Evolutionary conservation across 2,113 vertebrate genomes (phyloP), one percentile per base, ranked within the genome.

Genomic region (Urocynchramus pylzowi): DNA sequence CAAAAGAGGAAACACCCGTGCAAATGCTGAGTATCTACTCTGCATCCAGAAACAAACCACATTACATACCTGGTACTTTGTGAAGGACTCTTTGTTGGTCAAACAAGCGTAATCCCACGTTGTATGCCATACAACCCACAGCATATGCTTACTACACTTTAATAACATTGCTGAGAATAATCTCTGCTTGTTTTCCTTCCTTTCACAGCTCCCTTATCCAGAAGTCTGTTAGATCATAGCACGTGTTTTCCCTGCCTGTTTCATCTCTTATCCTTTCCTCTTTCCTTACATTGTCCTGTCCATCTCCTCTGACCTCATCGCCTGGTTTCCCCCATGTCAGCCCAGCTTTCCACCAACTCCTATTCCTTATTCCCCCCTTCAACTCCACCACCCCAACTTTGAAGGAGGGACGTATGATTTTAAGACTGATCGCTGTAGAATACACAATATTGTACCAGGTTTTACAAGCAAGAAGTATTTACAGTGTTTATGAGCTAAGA

Each of bases 231-330:
- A 95, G 49, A 91, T 67, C 84, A 94, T 4, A 50, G 59, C 3
- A 6, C 15, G 4, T 77, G 56, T 90, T 94, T 96, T 85, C 82
- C 95, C 91, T 0, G 2, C 47, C 35, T 0, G 5, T 90, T 90
- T 90, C 79, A 90, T 88, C 90, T 93, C 91, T 83, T 84, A 92
- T 67, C 68, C 82, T 80, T 85, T 94, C 75, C 79, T 93, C 76
- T 47, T 96, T 96, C 95, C 95, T 95, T 54, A 74, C 60, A 94
- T 96, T 96, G 92, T 97, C 67, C 90, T 56, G 23, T 61, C 24
- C 76, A 77, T 31, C 85, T 70, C 87, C 84, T 85, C 92, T 85
- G 88, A 96, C 95, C 88, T 75, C 84, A 95, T 9, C 0, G 4
- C 41, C 33, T 4, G 0, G 24, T 52, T 91, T 91, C 50, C 50